These are phyloP conservation scores for Cephalopachus bancanus DNA, from an alignment of 2,797 vertebrate species.

Conservation along the genomic window DNA sequence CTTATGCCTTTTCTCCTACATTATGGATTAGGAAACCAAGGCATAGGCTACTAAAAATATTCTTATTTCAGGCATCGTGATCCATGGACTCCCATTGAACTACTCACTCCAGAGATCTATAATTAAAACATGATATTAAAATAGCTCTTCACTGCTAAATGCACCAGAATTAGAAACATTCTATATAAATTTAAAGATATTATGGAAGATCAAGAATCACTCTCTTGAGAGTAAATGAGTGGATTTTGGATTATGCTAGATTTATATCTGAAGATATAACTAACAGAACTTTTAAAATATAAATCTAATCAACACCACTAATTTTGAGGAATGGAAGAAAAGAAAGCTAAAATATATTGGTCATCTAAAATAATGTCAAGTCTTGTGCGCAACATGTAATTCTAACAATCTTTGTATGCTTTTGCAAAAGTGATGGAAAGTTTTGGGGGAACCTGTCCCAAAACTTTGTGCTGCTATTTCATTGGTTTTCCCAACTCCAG, in stretches of 20 bases:
- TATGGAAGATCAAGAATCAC: slow-evolving; percentile 56
- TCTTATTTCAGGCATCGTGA: not conserved
- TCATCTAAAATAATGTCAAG: not conserved
- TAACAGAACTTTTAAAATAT: not conserved
- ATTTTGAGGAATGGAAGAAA: not conserved
- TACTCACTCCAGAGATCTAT: not conserved
- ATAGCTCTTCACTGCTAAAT: slow-evolving; percentile 31
- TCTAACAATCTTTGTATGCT: not conserved
- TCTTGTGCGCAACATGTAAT: not conserved
- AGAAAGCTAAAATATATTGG: not conserved
- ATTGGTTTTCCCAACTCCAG: not conserved
- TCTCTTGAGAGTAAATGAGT: slow-evolving; percentile 45
- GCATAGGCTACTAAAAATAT: not conserved
- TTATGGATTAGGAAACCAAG: not conserved
- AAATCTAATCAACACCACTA: not conserved
- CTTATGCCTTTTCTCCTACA: not conserved
- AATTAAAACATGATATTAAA: slow-evolving; percentile 59
- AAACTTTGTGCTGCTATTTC: not conserved
- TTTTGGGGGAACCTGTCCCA: not conserved
- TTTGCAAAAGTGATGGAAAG: not conserved
- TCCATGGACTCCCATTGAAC: not conserved
- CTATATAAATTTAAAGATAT: slow-evolving; percentile 58
- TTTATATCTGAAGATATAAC: slow-evolving; percentile 70
- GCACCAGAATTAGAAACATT: slow-evolving; percentile 49
- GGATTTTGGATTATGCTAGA: slow-evolving; percentile 66